Evolutionary conservation across 2,888 invertebrate genomes (phyloP).

Genomic region (Eutolmus rufibarbis): DNA sequence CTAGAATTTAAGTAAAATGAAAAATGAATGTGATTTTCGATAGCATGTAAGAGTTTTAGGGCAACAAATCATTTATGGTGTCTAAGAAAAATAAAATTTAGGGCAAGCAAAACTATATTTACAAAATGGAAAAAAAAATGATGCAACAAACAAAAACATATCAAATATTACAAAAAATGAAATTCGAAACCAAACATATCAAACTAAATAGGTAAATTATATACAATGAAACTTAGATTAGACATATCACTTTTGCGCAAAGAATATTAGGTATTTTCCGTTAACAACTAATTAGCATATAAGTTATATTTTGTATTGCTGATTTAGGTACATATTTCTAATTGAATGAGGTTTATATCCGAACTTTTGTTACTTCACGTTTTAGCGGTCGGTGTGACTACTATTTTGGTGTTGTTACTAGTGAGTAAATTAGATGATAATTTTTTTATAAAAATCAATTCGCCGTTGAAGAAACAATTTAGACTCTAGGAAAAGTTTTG

Average conservation of each 20-base stretch:
- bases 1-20: conserved; percentile 19
- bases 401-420: conserved; percentile 31
- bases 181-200: not conserved
- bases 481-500: not conserved
- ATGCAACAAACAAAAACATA: not conserved
- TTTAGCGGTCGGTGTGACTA: conserved; percentile 4
- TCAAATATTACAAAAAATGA: conserved; percentile 3
- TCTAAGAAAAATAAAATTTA: conserved; percentile 6
- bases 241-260: conserved; percentile 17
- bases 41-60: conserved; percentile 14
- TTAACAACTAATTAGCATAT: not conserved
- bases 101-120: not conserved
- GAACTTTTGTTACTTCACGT: not conserved
- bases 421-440: conserved; percentile 19
- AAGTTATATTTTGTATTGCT: not conserved
- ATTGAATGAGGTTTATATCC: not conserved
- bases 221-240: conserved; percentile 13
- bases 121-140: not conserved
- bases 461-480: not conserved
- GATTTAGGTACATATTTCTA: not conserved
- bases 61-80: conserved; percentile 26
- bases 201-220: not conserved
- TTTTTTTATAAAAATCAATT: conserved; percentile 26
- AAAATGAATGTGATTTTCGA: conserved; percentile 29
- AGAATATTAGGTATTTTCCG: not conserved